Evolutionary conservation across 2,113 vertebrate genomes (phyloP).

Genomic region (Syngnathus floridae): DNA sequence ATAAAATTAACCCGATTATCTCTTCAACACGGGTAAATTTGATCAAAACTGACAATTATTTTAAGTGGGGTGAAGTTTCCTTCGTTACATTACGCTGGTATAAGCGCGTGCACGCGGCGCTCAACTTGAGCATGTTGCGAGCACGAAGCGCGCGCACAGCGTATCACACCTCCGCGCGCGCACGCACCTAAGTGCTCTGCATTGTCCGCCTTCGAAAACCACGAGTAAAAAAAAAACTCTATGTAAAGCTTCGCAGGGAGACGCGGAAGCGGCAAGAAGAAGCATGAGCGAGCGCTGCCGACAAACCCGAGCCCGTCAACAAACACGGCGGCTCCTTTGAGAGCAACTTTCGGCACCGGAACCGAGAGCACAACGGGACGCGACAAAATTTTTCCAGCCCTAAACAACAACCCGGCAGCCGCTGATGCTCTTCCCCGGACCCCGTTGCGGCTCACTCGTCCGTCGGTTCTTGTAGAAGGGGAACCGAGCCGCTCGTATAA

Average conservation of each 20-base stretch:
- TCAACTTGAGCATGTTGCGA: background rate
- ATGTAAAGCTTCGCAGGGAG: conserved; percentile 41
- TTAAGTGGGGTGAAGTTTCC: background rate
- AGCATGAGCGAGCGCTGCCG: background rate
- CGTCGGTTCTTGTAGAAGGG: background rate
- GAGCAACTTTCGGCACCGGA: conserved; percentile 25
- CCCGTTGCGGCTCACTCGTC: background rate
- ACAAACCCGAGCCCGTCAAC: conserved; percentile 8
- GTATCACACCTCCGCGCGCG: conserved; percentile 47
- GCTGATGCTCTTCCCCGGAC: background rate
- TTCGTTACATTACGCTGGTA: background rate
- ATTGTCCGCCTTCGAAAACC: background rate
- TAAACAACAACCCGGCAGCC: background rate
- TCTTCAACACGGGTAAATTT: too few relatives aligned
- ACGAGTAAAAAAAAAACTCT: conserved; percentile 14
- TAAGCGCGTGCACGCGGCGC: background rate
- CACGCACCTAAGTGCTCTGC: conserved; percentile 20
- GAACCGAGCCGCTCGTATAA: conserved; percentile 60
- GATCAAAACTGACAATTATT: background rate
- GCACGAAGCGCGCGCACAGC: background rate
- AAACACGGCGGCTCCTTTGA: conserved; percentile 53
- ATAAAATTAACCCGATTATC: background rate
- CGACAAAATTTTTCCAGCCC: background rate
- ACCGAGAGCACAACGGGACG: background rate
- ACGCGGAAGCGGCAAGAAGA: conserved; percentile 7